A percentile compares a stretch with the other conserved stretches of the same genome.
Conservation (phyloP, 2,888 invertebrate genomes). For the Nebria salina region DNA sequence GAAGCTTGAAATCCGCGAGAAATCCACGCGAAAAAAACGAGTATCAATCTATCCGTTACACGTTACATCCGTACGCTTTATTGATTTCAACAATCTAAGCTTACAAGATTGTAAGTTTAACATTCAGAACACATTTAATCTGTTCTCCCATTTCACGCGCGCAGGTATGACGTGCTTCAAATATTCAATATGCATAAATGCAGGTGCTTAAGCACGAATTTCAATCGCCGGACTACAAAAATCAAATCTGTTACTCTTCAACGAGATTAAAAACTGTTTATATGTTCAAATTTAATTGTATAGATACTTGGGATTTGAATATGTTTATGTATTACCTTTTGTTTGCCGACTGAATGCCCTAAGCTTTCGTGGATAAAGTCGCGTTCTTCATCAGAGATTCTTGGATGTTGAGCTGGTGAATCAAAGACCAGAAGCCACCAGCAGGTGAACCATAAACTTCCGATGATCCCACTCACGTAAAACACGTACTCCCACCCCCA, state of each 20-base stretch:
- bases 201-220: constrained; percentile 19
- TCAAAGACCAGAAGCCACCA: constrained; percentile 74
- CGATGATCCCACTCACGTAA: constrained; percentile 70
- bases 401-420: constrained; percentile 72
- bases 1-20: too few relatives aligned
- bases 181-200: constrained; percentile 36
- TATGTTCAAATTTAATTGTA: neutral
- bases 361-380: constrained; percentile 69
- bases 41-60: too few relatives aligned
- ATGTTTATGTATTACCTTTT: constrained; percentile 54
- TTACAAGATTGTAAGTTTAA: constrained; percentile 1
- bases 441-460: constrained; percentile 71
- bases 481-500: constrained; percentile 80
- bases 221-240: too few relatives aligned
- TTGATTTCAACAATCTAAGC: too few relatives aligned
- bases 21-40: too few relatives aligned
- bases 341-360: constrained; percentile 60
- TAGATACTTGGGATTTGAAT: neutral
- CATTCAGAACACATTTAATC: constrained; percentile 34
- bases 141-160: constrained; percentile 18
- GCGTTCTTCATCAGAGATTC: constrained; percentile 69
- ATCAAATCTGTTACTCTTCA: too few relatives aligned
- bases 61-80: too few relatives aligned
- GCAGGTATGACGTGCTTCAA: constrained; percentile 14
- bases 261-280: neutral